Conservation (phyloP, 2,888 invertebrate genomes). For the Copidosoma aretas region DNA sequence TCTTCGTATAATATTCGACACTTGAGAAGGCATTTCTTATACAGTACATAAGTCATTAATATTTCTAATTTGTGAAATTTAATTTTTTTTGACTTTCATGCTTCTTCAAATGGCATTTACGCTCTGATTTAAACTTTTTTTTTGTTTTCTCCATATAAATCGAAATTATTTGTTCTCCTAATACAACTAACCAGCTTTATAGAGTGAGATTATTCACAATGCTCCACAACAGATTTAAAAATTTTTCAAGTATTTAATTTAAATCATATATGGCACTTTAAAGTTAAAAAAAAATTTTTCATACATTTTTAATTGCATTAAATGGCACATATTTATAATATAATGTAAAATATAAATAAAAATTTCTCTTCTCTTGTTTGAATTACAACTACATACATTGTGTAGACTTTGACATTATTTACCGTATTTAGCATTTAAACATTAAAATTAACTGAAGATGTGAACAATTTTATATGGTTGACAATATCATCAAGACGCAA, state of each 20-base stretch:
- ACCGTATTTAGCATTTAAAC: too few species aligned
- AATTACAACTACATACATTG: too few species aligned
- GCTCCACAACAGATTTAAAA: slow-evolving; percentile 33
- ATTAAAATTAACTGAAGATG: too few species aligned
- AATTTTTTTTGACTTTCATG: slow-evolving; percentile 25
- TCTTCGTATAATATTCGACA: slow-evolving; percentile 40
- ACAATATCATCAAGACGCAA: too few species aligned
- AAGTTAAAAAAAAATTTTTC: not conserved
- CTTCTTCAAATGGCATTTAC: not conserved
- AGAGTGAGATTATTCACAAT: slow-evolving; percentile 18
- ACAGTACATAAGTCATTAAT: slow-evolving; percentile 38
- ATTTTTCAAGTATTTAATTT: slow-evolving; percentile 8
- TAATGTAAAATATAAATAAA: too few species aligned
- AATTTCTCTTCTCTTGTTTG: too few species aligned
- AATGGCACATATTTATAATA: too few species aligned
- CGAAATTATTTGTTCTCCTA: slow-evolving; percentile 14
- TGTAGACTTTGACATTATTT: too few species aligned
- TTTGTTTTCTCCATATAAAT: not conserved
- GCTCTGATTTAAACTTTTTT: slow-evolving; percentile 1
- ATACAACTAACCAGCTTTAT: slow-evolving; percentile 10
- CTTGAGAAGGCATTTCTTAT: slow-evolving; percentile 43
- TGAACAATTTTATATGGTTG: not conserved
- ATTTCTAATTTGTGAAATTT: slow-evolving; percentile 34
- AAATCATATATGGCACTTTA: not conserved
- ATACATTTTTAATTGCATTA: too few species aligned